A percentile compares a stretch with the other conserved stretches of the same genome.
Evolutionary conservation across 2,797 vertebrate genomes (phyloP).

Genomic region (Oryzias dopingdopingensis): DNA sequence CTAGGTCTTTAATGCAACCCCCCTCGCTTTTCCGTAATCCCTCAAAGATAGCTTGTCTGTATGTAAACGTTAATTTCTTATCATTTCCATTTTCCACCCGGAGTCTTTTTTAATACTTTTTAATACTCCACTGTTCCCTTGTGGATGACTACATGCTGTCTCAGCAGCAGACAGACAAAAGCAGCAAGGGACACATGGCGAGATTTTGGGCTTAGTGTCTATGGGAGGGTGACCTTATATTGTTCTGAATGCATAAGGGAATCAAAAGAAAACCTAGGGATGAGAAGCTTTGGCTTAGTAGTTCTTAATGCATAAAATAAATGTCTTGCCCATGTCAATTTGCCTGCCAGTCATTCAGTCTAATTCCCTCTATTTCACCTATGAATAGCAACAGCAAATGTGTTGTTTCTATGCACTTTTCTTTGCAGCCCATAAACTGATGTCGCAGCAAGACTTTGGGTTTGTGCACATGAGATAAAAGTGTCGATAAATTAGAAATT

Average conservation of each 20-base stretch:
- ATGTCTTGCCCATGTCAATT: slow-evolving; percentile 49
- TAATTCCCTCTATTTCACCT: slow-evolving; percentile 43
- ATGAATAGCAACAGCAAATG: slow-evolving; percentile 7
- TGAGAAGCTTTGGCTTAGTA: slow-evolving; percentile 58
- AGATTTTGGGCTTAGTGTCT: slow-evolving; percentile 64
- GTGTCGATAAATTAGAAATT: slow-evolving; percentile 34
- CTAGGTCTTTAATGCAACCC: slow-evolving; percentile 10
- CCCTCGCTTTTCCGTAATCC: slow-evolving; percentile 44
- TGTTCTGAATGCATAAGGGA: slow-evolving; percentile 61
- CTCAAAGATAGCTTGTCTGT: slow-evolving; percentile 43
- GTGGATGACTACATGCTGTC: slow-evolving; percentile 58
- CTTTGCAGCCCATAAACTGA: slow-evolving; percentile 47
- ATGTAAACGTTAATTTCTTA: slow-evolving; percentile 66
- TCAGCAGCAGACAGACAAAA: slow-evolving; percentile 66
- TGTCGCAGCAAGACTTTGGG: slow-evolving; percentile 41
- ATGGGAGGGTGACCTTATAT: slow-evolving; percentile 66
- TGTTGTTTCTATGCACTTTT: slow-evolving; percentile 26
- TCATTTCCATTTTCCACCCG: slow-evolving; percentile 52
- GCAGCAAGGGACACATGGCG: slow-evolving; percentile 46
- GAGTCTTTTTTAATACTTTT: slow-evolving; percentile 57
- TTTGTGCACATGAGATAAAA: slow-evolving; percentile 12
- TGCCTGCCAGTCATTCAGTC: slow-evolving; percentile 45
- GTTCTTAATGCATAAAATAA: slow-evolving; percentile 68
- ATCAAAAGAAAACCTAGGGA: slow-evolving; percentile 43
- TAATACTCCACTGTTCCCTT: slow-evolving; percentile 58